Percentiles rank a stretch among this genome's conserved stretches.
Evolutionary conservation across 2,113 vertebrate species (phyloP).

Genomic region (Delphinus delphis): DNA sequence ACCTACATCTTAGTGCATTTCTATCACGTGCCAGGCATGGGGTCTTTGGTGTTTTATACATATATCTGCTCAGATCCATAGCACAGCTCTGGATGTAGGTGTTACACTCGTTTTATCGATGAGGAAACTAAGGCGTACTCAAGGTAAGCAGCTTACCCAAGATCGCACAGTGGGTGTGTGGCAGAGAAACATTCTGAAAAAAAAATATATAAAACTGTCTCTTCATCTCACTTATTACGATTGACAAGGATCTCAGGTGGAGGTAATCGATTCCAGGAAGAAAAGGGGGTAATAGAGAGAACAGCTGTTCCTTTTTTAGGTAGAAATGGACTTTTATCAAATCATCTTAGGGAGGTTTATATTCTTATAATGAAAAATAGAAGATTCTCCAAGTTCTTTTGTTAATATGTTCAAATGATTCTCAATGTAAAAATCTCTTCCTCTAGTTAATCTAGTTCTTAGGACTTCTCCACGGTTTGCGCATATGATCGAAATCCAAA

Average conservation of each 20-base stretch:
- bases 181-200: neutral
- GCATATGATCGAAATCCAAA: neutral
- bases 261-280: neutral
- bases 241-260: neutral
- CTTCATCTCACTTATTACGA: neutral
- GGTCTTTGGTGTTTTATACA: too few relatives aligned
- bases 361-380: neutral
- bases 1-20: neutral
- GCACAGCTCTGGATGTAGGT: neutral
- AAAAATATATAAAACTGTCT: neutral
- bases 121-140: neutral
- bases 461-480: neutral
- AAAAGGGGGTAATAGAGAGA: neutral
- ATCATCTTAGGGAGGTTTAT: neutral
- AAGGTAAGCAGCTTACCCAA: neutral
- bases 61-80: neutral
- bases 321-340: constrained; percentile 19
- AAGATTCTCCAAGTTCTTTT: neutral
- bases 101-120: neutral
- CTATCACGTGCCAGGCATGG: neutral
- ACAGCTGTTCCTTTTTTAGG: neutral
- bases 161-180: neutral
- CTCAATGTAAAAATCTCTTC: neutral
- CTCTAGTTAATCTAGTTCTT: neutral
- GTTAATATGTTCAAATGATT: neutral